These are phyloP conservation scores for Elgonia sp. DNA, from an alignment of 2,888 invertebrate species.

Conservation along the genomic window DNA sequence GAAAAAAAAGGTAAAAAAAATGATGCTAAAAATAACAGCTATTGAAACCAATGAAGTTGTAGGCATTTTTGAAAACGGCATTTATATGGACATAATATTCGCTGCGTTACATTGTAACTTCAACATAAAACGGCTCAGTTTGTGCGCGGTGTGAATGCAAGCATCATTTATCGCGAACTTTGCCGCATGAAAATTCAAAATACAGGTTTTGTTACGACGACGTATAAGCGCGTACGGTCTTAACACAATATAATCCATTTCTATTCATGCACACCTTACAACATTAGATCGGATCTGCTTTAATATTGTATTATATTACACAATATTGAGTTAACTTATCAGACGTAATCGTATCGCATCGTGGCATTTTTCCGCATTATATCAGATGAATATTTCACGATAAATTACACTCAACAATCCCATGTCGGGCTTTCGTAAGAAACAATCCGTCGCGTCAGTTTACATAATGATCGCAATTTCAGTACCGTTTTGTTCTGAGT, in stretches of 20 bases:
- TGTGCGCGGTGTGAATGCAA: slow-evolving; percentile 2
- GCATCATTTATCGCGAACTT: slow-evolving; percentile 39
- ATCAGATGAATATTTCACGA: slow-evolving; percentile 21
- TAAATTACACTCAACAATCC: slow-evolving; percentile 19
- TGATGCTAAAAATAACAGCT: not conserved
- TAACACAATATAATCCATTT: slow-evolving; percentile 57
- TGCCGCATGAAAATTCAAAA: slow-evolving; percentile 36
- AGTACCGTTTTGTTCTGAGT: not conserved
- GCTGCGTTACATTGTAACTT: slow-evolving; percentile 4
- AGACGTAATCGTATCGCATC: slow-evolving; percentile 37
- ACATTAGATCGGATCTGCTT: slow-evolving; percentile 44
- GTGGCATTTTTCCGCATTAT: slow-evolving; percentile 7
- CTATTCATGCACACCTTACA: slow-evolving; percentile 40
- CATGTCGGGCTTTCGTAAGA: not conserved
- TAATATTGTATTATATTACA: slow-evolving; percentile 55
- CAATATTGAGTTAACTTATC: slow-evolving; percentile 51
- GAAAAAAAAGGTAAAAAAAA: too few species aligned
- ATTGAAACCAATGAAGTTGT: not conserved
- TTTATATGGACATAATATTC: slow-evolving; percentile 10
- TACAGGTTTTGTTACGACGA: slow-evolving; percentile 49
- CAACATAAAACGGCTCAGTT: slow-evolving; percentile 15
- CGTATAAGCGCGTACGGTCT: slow-evolving; percentile 32
- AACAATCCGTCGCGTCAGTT: not conserved
- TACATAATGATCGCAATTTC: not conserved
- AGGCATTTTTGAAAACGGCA: not conserved